Percentiles rank a stretch among this genome's conserved stretches.
phyloP scores from a whole-genome alignment of 2,888 invertebrate species.

The Tetranychus piercei region DNA sequence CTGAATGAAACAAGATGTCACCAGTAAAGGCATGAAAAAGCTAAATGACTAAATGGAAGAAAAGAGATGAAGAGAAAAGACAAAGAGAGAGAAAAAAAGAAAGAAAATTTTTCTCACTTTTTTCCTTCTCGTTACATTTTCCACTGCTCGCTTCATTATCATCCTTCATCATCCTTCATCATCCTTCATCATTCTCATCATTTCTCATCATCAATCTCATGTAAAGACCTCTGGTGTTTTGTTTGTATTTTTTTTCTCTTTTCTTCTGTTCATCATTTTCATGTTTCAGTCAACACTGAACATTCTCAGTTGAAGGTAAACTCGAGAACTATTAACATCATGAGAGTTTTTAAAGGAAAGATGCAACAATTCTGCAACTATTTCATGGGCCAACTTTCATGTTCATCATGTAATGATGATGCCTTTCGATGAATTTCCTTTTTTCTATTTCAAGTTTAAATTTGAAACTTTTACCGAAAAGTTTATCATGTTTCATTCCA shows the following conservation, averaged over 20 bases:
- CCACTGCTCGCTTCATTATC: neutral
- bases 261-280: neutral
- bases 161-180: neutral
- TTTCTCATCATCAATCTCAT: no score
- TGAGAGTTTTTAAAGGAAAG: neutral
- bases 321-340: neutral
- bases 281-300: neutral
- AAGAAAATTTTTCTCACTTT: neutral
- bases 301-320: neutral
- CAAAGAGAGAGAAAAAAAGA: neutral
- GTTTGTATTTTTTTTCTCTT: neutral
- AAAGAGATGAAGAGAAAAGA: neutral
- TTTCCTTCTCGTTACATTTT: neutral
- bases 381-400: no score
- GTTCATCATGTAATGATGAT: no score
- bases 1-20: neutral
- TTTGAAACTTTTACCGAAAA: no score
- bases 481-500: no score
- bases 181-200: neutral
- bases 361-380: neutral
- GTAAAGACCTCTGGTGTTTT: constrained; percentile 4
- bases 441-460: no score
- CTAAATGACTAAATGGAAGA: neutral
- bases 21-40: neutral
- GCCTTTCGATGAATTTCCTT: no score